Conservation (phyloP, 2,797 vertebrate genomes). For the Carduelis carduelis region DNA sequence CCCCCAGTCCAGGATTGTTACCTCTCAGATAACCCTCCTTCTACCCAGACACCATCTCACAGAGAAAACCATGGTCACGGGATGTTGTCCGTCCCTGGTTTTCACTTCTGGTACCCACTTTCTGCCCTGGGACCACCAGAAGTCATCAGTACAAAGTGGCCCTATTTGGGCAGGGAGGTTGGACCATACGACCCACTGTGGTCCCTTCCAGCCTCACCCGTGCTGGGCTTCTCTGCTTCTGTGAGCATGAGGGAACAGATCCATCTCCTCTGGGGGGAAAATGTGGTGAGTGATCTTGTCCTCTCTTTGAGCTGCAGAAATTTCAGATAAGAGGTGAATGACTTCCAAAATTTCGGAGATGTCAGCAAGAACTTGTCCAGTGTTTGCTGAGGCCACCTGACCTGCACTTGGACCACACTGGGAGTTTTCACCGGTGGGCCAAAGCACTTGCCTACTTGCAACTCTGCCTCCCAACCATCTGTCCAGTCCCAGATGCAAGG, state of each 20-base stretch:
- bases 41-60: not conserved
- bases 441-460: not conserved
- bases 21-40: not conserved
- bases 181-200: not conserved
- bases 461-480: not conserved
- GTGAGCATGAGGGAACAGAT: not conserved
- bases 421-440: not conserved
- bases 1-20: fast-evolving
- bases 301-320: not conserved
- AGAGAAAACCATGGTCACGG: not conserved
- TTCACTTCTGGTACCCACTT: not conserved
- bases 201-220: not conserved
- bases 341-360: not conserved
- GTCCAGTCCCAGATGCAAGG: not conserved
- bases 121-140: not conserved
- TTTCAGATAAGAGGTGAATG: not conserved
- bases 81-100: not conserved
- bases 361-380: not conserved
- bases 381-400: not conserved
- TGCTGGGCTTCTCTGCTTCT: not conserved
- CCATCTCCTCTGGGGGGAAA: not conserved
- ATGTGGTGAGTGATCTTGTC: not conserved
- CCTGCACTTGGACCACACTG: not conserved
- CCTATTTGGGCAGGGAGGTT: not conserved
- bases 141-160: not conserved